Percentiles rank a stretch among this genome's conserved stretches.
Conservation (phyloP, 2,888 invertebrate genomes). For the Conops quadrifasciatus region DNA sequence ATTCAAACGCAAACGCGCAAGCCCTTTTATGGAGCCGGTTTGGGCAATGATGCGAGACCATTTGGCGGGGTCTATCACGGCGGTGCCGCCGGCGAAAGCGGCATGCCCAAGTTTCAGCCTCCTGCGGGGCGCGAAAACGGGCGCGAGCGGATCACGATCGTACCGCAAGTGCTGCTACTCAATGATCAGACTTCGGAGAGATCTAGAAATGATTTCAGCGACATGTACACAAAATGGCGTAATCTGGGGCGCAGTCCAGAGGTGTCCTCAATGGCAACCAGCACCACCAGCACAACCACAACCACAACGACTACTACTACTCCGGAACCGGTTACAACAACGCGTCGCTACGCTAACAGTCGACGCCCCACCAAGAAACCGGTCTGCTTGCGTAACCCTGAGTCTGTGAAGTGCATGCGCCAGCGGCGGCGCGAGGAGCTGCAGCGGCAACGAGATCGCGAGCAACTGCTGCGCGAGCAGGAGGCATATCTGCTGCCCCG, state of each 20-base stretch:
- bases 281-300: conserved; percentile 41
- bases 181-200: conserved; percentile 56
- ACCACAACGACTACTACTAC: conserved; percentile 42
- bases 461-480: conserved; percentile 57
- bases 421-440: conserved; percentile 60
- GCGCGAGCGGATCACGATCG: conserved; percentile 57
- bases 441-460: conserved; percentile 59
- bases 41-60: conserved; percentile 46
- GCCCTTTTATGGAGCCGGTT: conserved; percentile 46
- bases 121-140: conserved; percentile 43
- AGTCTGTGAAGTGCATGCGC: conserved; percentile 59
- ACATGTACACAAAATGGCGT: conserved; percentile 38
- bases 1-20: conserved; percentile 58
- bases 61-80: conserved; percentile 56
- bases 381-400: conserved; percentile 58
- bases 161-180: conserved; percentile 61
- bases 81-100: conserved; percentile 50
- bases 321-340: conserved; percentile 41
- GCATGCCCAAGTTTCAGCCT: conserved; percentile 50
- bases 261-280: conserved; percentile 40
- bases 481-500: conserved; percentile 55
- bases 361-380: conserved; percentile 59
- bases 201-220: conserved; percentile 41
- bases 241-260: conserved; percentile 40
- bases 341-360: conserved; percentile 46